A percentile compares a stretch with the other conserved stretches of the same genome.
Conservation (phyloP, 2,888 invertebrate species). For the Graphium colonna region DNA sequence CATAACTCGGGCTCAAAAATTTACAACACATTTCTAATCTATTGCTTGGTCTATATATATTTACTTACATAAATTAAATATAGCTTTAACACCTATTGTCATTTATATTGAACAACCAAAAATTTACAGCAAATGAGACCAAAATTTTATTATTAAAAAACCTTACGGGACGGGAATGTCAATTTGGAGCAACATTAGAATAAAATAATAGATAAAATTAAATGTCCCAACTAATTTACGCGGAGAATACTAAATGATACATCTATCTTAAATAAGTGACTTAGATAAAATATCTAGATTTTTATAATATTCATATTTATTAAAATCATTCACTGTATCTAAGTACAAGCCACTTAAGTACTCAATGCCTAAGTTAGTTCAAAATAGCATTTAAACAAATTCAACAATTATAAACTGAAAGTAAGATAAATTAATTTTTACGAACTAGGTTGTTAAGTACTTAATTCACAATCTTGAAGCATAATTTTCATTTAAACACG, state of each 20-base stretch:
- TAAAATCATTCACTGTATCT: no score
- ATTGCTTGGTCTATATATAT: not conserved
- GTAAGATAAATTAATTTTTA: no score
- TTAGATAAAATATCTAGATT: not conserved
- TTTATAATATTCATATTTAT: no score
- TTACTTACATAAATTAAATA: constrained; percentile 18
- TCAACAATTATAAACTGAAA: no score
- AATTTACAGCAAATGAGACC: constrained; percentile 53
- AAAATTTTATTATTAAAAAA: constrained; percentile 47
- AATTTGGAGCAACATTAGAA: constrained; percentile 52
- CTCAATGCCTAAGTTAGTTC: not conserved
- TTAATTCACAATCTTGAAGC: no score
- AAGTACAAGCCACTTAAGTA: not conserved
- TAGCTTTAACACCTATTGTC: constrained; percentile 44
- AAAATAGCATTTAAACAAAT: no score
- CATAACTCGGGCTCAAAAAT: not conserved
- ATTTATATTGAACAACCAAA: constrained; percentile 51
- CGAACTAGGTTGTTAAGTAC: no score
- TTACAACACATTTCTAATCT: not conserved
- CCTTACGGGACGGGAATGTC: constrained; percentile 54
- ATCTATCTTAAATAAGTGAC: not conserved
- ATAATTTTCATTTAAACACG: no score
- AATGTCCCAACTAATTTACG: no score
- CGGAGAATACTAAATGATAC: no score
- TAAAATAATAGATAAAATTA: constrained; percentile 12